Conservation (phyloP, 1,140 invertebrate species). For the Apocrypta bakeri region DNA sequence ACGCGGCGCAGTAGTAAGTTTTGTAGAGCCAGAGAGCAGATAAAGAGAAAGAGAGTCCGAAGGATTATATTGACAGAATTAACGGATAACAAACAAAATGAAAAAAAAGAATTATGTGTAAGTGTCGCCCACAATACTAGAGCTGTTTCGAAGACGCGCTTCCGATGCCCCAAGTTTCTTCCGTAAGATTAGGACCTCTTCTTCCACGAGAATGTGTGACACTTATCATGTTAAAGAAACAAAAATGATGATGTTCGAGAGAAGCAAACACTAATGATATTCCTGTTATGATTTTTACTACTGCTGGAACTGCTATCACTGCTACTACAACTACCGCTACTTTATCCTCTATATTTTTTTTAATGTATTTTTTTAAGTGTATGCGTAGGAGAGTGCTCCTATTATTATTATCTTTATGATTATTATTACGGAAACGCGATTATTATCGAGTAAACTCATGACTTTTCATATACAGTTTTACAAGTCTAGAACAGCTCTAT, state of each 20-base stretch:
- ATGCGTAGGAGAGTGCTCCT: constrained; percentile 37
- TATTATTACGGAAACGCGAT: constrained; percentile 32
- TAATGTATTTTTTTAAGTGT: constrained; percentile 42
- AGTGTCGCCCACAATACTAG: constrained; percentile 45
- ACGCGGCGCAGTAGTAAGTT: constrained; percentile 64
- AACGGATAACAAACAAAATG: constrained; percentile 21
- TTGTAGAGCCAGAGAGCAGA: constrained; percentile 47
- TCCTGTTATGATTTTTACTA: constrained; percentile 7
- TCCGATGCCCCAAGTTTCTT: constrained; percentile 33
- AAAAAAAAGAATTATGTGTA: constrained; percentile 34
- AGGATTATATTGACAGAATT: constrained; percentile 13
- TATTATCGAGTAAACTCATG: constrained; percentile 49
- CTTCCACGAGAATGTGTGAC: constrained; percentile 32
- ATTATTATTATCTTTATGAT: constrained; percentile 38
- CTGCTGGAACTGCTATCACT: constrained; percentile 23
- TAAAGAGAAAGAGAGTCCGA: no score
- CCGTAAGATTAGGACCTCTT: constrained; percentile 18
- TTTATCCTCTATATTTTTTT: constrained; percentile 42
- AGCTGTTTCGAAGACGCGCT: constrained; percentile 50
- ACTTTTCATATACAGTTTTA: constrained; percentile 46
- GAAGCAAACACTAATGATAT: background rate
- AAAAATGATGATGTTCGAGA: background rate
- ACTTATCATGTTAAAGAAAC: background rate
- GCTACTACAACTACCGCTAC: constrained; percentile 9
- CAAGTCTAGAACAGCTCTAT: constrained; percentile 68